Percentiles rank a stretch among this genome's conserved stretches.
These are phyloP conservation scores for Tetragonisca angustula DNA, from an alignment of 2,888 invertebrate species.

Conservation along the genomic window DNA sequence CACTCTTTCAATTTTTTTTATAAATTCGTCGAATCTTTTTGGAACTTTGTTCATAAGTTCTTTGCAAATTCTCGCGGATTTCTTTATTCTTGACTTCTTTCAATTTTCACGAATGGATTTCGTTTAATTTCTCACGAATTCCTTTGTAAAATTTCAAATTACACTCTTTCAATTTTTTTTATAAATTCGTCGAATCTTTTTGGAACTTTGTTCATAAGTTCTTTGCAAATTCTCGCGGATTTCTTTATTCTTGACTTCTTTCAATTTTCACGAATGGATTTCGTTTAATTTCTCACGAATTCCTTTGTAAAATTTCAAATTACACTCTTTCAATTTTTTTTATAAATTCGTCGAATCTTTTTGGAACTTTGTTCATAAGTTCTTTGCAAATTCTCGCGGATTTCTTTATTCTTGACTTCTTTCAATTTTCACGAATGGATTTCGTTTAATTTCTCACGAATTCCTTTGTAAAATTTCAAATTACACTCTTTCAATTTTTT, in stretches of 20 bases:
- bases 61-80: neutral
- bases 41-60: neutral
- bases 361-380: neutral
- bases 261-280: no score
- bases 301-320: neutral
- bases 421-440: no score
- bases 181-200: neutral
- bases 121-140: neutral
- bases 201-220: neutral
- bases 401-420: neutral
- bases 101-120: no score
- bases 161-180: neutral
- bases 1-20: neutral
- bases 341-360: neutral
- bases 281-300: neutral
- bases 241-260: neutral
- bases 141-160: neutral
- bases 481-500: neutral
- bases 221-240: neutral
- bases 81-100: neutral
- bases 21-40: neutral
- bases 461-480: neutral
- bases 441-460: neutral
- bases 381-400: neutral
- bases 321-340: neutral